These are phyloP conservation scores for Labeo catla DNA, from an alignment of 2,113 vertebrate genomes.

Conservation along the genomic window DNA sequence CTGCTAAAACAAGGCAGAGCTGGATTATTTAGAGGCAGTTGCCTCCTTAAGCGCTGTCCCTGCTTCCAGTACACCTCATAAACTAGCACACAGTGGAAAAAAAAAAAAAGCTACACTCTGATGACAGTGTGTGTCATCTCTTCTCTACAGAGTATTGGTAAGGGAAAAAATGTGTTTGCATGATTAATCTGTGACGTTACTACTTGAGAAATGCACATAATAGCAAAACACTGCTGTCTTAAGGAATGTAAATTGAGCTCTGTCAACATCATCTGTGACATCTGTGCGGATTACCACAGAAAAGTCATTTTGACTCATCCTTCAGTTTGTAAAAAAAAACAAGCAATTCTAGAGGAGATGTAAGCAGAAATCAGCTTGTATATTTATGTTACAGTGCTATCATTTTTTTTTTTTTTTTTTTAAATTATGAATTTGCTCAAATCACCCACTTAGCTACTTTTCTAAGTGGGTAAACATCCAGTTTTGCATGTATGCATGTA, in stretches of 20 bases:
- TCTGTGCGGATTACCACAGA: not conserved
- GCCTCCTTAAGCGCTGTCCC: not conserved
- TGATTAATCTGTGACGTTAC: not conserved
- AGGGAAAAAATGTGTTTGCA: not conserved
- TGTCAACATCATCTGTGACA: not conserved
- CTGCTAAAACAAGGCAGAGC: conserved; percentile 71
- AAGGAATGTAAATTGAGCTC: not conserved
- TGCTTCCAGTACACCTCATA: conserved; percentile 8
- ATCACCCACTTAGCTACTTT: not conserved
- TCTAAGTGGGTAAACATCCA: not conserved
- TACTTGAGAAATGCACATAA: not conserved
- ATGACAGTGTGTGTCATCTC: conserved; percentile 18
- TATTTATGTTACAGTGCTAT: not conserved
- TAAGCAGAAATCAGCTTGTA: not conserved
- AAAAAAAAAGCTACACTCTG: not conserved
- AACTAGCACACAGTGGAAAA: not conserved
- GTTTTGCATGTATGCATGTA: too few species aligned
- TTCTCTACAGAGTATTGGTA: not conserved
- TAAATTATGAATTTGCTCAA: not conserved
- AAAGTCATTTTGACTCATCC: not conserved
- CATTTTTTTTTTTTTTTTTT: not conserved
- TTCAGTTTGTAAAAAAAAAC: not conserved
- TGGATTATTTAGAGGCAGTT: conserved; percentile 71
- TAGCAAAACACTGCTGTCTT: not conserved
- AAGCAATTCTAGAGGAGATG: not conserved